Base-by-base conservation (phyloP, 2,113 vertebrate genomes). In the Trematomus loennbergii region DNA sequence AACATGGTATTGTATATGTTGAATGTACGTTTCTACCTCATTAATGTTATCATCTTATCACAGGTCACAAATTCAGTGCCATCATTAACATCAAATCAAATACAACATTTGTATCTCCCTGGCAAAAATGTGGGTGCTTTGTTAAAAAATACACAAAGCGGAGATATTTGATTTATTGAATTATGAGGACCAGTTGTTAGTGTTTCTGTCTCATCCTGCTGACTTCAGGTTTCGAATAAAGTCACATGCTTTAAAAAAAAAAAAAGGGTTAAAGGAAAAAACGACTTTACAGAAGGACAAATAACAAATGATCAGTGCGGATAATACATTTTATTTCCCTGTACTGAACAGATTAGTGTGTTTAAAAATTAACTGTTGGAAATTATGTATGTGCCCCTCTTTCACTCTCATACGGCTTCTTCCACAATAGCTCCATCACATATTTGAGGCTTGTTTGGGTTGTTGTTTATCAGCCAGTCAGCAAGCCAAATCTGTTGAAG, bases 401-500 rank as follows among this genome's bases (percentile, higher is more conserved):
- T 46, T 54, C 7, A 0, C 16, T 15, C 3, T 49, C 79, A 89
- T 68, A 54, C 72, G 72, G 72, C 52, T 43, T 95, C 87, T 76
- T 90, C 85, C 63, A 81, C 57, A 72, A 12, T 2, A 55, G 45
- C 3, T n/a, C 1, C 78, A 48, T 94, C 86, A 16, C 25, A 87
- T 43, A 98, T 77, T 68, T 88, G 91, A 53, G 97, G 97, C 87
- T 95, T 96, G 76, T 97, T 97, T 25, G 97, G 97, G 85, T 97
- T 96, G 90, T 99, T 96, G 82, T 95, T 91, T 52, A 97, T 79
- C 85, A 99, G 79, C 98, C 98, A 99, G 85, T 97, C 96, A 92
- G 98, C 97, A 48, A 99, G 95, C 97, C 97, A 99, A 52, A 84
- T 94, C 98, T 99, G 90, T 59, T 66, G 68, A 18, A 75, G 45